Conservation (phyloP, 2,113 vertebrate species). For the Ivindomyrus marchei region DNA sequence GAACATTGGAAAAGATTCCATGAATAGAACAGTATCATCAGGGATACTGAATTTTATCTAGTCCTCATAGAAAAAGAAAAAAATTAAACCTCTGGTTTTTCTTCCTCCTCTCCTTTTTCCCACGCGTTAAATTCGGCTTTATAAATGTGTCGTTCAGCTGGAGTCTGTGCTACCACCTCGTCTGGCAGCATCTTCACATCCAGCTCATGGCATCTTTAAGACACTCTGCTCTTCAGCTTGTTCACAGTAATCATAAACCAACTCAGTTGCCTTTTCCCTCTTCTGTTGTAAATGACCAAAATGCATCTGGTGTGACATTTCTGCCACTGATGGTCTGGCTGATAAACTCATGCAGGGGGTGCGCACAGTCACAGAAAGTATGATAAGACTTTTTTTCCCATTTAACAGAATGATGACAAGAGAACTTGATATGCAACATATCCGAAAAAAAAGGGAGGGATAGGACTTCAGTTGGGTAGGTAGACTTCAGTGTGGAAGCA, state of each 20-base stretch:
- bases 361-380: constrained; percentile 87
- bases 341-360: constrained; percentile 93
- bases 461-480: constrained; percentile 59
- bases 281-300: constrained; percentile 52
- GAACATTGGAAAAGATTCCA: constrained; percentile 56
- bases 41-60: constrained; percentile 56
- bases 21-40: constrained; percentile 62
- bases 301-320: constrained; percentile 65
- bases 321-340: constrained; percentile 77
- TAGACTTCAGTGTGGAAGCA: constrained; percentile 58
- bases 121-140: constrained; percentile 40
- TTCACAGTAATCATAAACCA: constrained; percentile 53
- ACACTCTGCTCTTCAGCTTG: constrained; percentile 52
- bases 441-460: constrained; percentile 76
- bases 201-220: constrained; percentile 45
- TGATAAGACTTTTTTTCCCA: constrained; percentile 82
- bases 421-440: constrained; percentile 95
- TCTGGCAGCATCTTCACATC: constrained; percentile 36
- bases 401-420: constrained; percentile 92
- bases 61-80: constrained; percentile 56
- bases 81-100: constrained; percentile 47
- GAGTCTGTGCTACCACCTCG: constrained; percentile 47
- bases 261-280: constrained; percentile 31
- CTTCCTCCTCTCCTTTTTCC: background rate
- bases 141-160: constrained; percentile 63